Evolutionary conservation across 2,888 invertebrate species (phyloP), one percentile per base, ranked within the genome.

Genomic region (Sussaba pulchella): DNA sequence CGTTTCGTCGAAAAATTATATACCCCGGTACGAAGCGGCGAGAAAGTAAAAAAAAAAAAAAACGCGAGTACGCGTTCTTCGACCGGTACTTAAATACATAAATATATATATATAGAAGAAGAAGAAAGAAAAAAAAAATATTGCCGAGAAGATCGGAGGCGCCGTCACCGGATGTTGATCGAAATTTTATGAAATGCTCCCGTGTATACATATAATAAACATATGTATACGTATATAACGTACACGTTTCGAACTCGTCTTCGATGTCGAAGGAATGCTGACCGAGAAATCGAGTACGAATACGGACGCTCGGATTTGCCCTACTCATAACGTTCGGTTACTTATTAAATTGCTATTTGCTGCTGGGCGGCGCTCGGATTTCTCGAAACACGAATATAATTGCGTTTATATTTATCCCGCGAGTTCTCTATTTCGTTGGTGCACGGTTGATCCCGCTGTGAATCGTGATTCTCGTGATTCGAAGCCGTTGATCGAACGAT

Each of bases 381-480:
- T 26, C 39, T 66, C 74, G 74, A 78, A 61, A 73, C 63, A 50
- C 24, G 4, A 64, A 71, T 14, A 47, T 45, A n/a, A n/a, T n/a
- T n/a, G n/a, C 31, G 31, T 43, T 54, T 57, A 24, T 31, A 43
- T 19, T 50, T 21, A 26, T 26, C 43, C 26, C 12, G 50, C 10
- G 12, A 47, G 50, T 41, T 63, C 61, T 50, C 66, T 39, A 24
- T 36, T 61, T 50, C 61, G 39, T 72, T 24, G 24, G 50, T 41
- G 52, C 72, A 41, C 24, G 50, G 50, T 26, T 19, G n/a, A 72
- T 47, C 41, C 61, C 61, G 31, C 52, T 63, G 39, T 41, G 63
- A 72, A 72, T 63, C 52, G 50, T 26, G 63, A 63, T 45, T 61
- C 41, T 63, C 52, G 63, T 36, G 71, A 45, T 8, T 21, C 17